phyloP scores from a whole-genome alignment of 1,140 invertebrate genomes.

The Drosophila grimshawi region DNA sequence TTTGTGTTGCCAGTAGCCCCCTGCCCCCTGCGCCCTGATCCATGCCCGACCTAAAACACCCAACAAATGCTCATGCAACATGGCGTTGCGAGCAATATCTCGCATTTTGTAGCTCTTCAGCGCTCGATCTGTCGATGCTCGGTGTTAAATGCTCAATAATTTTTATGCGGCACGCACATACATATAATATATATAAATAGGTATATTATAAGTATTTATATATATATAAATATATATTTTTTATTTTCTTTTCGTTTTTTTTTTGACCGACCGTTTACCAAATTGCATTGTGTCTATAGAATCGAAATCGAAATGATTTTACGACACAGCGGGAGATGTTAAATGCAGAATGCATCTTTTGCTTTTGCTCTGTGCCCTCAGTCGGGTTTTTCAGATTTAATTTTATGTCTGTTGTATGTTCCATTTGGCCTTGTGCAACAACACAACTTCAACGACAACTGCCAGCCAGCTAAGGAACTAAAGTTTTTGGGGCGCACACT shows the following conservation, averaged over 20 bases:
- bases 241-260: constrained; percentile 2
- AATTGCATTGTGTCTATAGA: constrained; percentile 50
- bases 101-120: constrained; percentile 55
- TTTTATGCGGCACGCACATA: constrained; percentile 50
- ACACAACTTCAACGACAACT: constrained; percentile 16
- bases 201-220: constrained; percentile 2
- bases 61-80: constrained; percentile 53
- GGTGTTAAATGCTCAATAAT: constrained; percentile 79
- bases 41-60: constrained; percentile 8
- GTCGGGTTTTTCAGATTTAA: constrained; percentile 65
- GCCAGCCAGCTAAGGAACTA: constrained; percentile 13
- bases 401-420: constrained; percentile 79
- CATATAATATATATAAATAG: constrained; percentile 5
- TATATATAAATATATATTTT: constrained; percentile 14
- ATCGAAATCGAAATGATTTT: constrained; percentile 43
- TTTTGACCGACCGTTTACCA: constrained; percentile 24
- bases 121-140: constrained; percentile 43
- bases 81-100: constrained; percentile 49
- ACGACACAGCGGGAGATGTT: constrained; percentile 65
- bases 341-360: constrained; percentile 62
- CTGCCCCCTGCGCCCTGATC: not conserved
- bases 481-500: constrained; percentile 65
- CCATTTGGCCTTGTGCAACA: constrained; percentile 68
- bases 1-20: constrained; percentile 58
- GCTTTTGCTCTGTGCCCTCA: constrained; percentile 32